These are phyloP conservation scores for Saccostrea echinata DNA, from an alignment of 1,140 invertebrate genomes.

Conservation along the genomic window DNA sequence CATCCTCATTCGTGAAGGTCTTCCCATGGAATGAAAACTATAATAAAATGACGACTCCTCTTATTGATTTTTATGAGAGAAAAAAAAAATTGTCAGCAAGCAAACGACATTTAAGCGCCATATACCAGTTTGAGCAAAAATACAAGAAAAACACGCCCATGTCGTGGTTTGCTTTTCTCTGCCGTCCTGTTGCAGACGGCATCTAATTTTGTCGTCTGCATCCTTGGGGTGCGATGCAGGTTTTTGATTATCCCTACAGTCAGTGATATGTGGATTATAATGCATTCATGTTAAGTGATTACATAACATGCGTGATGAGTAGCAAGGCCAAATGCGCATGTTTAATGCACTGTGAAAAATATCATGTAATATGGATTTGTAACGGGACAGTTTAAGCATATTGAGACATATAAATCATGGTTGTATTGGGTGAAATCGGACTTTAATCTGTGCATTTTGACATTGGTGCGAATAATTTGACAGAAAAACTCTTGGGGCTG, in stretches of 20 bases:
- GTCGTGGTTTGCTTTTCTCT: neutral
- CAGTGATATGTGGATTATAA: neutral
- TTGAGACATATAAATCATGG: neutral
- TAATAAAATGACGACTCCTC: neutral
- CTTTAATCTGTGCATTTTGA: neutral
- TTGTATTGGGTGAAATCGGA: neutral
- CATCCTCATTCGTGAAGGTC: too few relatives aligned
- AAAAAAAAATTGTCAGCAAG: neutral
- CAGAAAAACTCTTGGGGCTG: neutral
- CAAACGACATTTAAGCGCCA: neutral
- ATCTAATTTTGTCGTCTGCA: slow-evolving; percentile 9
- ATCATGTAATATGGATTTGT: neutral
- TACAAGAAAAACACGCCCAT: neutral
- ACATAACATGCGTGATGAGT: neutral
- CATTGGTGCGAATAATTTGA: slow-evolving; percentile 7
- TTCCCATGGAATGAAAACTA: neutral
- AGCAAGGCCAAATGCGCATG: neutral
- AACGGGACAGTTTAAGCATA: neutral
- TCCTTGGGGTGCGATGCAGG: neutral
- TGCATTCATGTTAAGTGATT: neutral
- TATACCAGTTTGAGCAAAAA: neutral
- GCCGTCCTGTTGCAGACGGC: slow-evolving; percentile 8
- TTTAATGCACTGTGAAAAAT: neutral
- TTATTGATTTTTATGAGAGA: slow-evolving; percentile 5
- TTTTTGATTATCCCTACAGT: neutral